Percentiles rank a stretch among this genome's conserved stretches.
phyloP scores from a whole-genome alignment of 2,797 vertebrate genomes.

The Okamejei kenojei region DNA sequence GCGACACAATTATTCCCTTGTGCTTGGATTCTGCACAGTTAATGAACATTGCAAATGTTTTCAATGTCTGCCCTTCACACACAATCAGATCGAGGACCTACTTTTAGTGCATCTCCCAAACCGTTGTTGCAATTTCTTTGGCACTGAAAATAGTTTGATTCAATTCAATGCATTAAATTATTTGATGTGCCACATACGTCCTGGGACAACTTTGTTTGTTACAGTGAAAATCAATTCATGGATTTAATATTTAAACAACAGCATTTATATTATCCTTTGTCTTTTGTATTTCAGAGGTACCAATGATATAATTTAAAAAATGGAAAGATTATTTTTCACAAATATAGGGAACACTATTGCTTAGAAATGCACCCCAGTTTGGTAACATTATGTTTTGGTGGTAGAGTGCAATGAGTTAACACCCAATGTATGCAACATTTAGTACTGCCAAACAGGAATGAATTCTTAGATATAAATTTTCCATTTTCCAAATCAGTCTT shows the following conservation, averaged over 20 bases:
- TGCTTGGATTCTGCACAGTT: neutral
- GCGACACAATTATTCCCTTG: neutral
- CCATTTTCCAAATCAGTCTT: neutral
- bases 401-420: too few relatives aligned
- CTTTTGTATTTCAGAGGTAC: neutral
- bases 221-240: neutral
- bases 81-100: neutral
- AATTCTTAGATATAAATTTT: too few relatives aligned
- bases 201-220: neutral
- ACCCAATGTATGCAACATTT: too few relatives aligned
- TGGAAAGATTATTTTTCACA: neutral
- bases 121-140: neutral
- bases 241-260: neutral
- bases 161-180: neutral
- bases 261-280: neutral
- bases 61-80: neutral
- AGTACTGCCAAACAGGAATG: too few relatives aligned
- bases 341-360: neutral
- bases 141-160: neutral
- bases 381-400: too few relatives aligned
- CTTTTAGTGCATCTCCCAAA: neutral
- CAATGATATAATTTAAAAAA: neutral
- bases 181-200: neutral
- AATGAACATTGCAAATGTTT: neutral
- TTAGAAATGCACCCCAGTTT: too few relatives aligned